Percentiles rank a stretch among this genome's conserved stretches.
phyloP scores from a whole-genome alignment of 2,797 vertebrate genomes.

The Adrianichthys oophorus region DNA sequence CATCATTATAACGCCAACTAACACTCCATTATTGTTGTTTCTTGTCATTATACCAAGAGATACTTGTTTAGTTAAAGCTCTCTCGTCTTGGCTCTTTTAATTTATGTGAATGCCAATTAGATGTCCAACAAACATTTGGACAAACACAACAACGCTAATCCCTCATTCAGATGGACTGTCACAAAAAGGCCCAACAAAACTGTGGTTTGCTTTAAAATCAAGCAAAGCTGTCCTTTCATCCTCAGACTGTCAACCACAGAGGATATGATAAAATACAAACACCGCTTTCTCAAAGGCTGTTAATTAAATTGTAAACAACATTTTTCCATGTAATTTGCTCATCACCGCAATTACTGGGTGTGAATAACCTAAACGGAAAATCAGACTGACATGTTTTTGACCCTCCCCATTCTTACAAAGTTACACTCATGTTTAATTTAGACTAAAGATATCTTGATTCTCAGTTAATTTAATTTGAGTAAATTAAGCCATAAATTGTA shows the following conservation, averaged over 20 bases:
- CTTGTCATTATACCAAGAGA: conserved; percentile 59
- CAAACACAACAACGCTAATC: conserved; percentile 11
- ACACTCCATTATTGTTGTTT: conserved; percentile 73
- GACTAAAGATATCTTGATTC: too few relatives aligned
- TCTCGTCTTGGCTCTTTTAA: conserved; percentile 55
- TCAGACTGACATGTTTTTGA: too few relatives aligned
- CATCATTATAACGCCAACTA: conserved; percentile 66
- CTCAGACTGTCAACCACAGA: too few relatives aligned
- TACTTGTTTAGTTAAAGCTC: conserved; percentile 61
- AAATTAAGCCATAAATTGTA: too few relatives aligned
- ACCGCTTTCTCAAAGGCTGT: too few relatives aligned
- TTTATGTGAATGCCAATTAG: conserved; percentile 54
- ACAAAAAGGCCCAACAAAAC: not conserved
- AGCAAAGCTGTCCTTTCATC: not conserved
- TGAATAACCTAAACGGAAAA: too few relatives aligned
- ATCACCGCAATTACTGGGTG: not conserved
- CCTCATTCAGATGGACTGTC: conserved; percentile 1
- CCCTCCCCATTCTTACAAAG: too few relatives aligned
- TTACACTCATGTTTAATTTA: too few relatives aligned
- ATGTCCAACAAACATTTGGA: conserved; percentile 26
- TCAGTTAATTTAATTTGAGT: too few relatives aligned
- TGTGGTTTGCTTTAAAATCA: not conserved
- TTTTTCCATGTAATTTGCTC: not conserved
- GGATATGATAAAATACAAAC: too few relatives aligned
- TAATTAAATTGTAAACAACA: too few relatives aligned